A percentile compares a stretch with the other conserved stretches of the same genome.
Evolutionary conservation across 2,113 vertebrate genomes (phyloP).

Genomic region (Zosterops hypoxanthus): DNA sequence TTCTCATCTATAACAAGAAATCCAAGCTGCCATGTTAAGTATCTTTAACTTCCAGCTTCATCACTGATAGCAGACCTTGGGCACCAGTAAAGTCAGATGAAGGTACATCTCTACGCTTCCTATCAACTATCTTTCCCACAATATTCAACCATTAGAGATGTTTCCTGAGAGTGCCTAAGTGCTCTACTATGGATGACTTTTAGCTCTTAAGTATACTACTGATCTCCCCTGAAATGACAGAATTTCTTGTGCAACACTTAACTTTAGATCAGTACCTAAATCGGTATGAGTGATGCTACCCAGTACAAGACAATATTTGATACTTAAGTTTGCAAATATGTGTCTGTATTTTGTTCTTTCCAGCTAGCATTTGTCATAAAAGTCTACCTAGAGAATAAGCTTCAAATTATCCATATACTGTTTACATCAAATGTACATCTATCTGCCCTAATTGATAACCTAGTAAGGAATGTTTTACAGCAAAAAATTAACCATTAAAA

Average conservation of each 20-base stretch:
- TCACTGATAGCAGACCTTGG: neutral
- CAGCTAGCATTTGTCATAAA: neutral
- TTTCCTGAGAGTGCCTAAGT: neutral
- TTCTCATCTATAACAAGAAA: neutral
- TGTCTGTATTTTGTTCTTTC: neutral
- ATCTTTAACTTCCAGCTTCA: neutral
- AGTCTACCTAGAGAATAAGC: neutral
- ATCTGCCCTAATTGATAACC: neutral
- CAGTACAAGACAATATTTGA: neutral
- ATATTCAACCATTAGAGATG: neutral
- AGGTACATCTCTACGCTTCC: neutral
- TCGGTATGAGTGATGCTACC: neutral
- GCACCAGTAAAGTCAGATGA: neutral
- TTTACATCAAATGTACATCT: neutral
- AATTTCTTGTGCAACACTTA: neutral
- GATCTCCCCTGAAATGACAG: neutral
- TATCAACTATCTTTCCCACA: neutral
- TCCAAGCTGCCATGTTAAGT: neutral
- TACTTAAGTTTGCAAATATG: fast-evolving
- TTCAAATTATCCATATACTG: neutral
- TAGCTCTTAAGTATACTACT: neutral
- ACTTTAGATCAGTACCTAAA: neutral
- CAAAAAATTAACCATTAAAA: neutral
- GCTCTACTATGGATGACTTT: neutral
- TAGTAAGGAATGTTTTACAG: neutral